Base-by-base conservation (phyloP, 2,113 vertebrate species). In the Calidris pugnax region DNA sequence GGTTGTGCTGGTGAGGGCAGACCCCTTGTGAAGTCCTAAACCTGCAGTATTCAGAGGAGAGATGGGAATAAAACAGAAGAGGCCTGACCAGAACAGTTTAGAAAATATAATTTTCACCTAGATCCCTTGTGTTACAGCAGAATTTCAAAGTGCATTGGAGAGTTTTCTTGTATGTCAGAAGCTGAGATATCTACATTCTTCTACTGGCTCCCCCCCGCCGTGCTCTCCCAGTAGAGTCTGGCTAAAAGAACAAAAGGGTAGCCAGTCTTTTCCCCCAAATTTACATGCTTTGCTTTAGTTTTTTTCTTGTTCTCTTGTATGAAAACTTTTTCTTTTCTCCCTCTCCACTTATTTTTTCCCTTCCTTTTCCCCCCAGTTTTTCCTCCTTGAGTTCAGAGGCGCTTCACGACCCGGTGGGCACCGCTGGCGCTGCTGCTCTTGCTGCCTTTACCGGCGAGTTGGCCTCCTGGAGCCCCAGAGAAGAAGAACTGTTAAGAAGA, bases 241-340 rank as follows among this genome's bases (percentile, higher is more conserved):
- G 30, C 19, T 39, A 28, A 68, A 53, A 56, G 66, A 33, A 7
- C 51, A 76, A 43, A 39, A 72, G 12, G 13, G 11, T 5, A 32
- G 33, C 18, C 24, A 33, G 19, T 10, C 10, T 5, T 2, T 53
- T 14, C 47, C 9, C 26, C 21, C 4, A 51, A 43, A 51, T 53
- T 12, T 7, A 32, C 20, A 28, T 2, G 0, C 8, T 35, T 57
- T 3, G 3, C 6, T 57, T 72, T 21, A 23, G 5, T 1, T 47
- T 37, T 74, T 67, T 73, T n/a, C 12, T 69, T 53, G 13, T 57
- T 71, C 47, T 74, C 19, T 37, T 41, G 24, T 59, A 23, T 16
- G 27, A 19, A 89, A 23, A 28, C 4, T 14, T 74, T 47, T 47
- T 7, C 14, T 43, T 47, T 62, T 67, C 75, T 75, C 20, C 26